These are phyloP conservation scores for Platyrinchus mystaceus DNA, from an alignment of 2,797 vertebrate species.

Conservation along the genomic window DNA sequence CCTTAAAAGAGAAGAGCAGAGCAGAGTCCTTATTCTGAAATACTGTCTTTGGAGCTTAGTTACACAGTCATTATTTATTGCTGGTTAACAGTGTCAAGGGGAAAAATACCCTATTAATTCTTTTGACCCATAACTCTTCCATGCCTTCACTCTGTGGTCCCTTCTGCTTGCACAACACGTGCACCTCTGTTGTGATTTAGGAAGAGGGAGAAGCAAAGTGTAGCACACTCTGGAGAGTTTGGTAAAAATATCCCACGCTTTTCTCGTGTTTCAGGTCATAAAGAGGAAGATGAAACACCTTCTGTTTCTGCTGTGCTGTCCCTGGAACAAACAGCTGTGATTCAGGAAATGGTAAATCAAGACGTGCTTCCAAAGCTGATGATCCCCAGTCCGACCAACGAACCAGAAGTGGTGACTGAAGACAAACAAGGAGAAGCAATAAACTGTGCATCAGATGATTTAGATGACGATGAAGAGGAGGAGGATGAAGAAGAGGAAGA, in stretches of 20 bases:
- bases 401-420: slow-evolving; percentile 46
- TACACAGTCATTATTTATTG: not conserved
- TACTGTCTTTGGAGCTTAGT: not conserved
- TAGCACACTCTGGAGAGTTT: not conserved
- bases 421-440: slow-evolving; percentile 39
- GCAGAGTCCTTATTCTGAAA: not conserved
- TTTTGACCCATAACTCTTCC: not conserved
- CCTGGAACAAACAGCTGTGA: slow-evolving; percentile 75
- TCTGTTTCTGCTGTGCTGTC: slow-evolving; percentile 72
- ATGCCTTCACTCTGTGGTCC: not conserved
- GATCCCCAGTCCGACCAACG: slow-evolving; percentile 32
- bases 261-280: slow-evolving; percentile 76
- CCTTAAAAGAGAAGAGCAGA: not conserved
- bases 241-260: not conserved
- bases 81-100: not conserved
- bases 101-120: not conserved
- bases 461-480: slow-evolving; percentile 65
- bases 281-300: slow-evolving; percentile 81
- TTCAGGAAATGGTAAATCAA: slow-evolving; percentile 73
- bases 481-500: slow-evolving; percentile 69
- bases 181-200: not conserved
- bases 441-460: slow-evolving; percentile 44
- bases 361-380: slow-evolving; percentile 70
- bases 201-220: not conserved
- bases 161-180: not conserved